Evolutionary conservation across 2,113 vertebrate genomes (phyloP).

Genomic region (Orthonyx spaldingii): DNA sequence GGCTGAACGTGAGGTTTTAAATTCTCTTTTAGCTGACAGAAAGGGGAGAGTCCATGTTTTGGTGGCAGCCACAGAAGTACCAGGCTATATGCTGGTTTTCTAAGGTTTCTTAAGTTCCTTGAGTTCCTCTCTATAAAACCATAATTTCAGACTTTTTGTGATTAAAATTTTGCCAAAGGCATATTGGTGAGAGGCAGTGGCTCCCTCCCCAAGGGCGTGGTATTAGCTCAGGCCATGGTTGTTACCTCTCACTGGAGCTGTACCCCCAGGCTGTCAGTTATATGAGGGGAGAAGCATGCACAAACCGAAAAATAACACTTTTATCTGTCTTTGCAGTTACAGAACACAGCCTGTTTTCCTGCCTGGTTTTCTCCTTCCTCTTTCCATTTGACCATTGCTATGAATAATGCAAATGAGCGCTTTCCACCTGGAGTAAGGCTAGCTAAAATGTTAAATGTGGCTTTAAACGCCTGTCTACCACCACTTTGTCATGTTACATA

Average conservation of each 20-base stretch:
- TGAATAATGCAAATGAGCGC: conserved; percentile 12
- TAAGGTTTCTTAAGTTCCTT: not conserved
- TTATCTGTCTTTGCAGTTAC: not conserved
- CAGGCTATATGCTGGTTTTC: not conserved
- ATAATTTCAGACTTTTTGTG: not conserved
- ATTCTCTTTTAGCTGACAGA: not conserved
- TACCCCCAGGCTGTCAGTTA: not conserved
- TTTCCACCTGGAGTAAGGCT: conserved; percentile 24
- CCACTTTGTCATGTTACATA: not conserved
- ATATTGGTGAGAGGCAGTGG: not conserved
- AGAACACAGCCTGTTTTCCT: not conserved
- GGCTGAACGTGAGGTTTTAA: not conserved
- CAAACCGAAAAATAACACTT: not conserved
- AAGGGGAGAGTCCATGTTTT: not conserved
- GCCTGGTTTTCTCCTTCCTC: not conserved
- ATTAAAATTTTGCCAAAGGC: not conserved
- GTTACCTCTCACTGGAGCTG: not conserved
- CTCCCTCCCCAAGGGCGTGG: not conserved
- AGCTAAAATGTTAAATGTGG: conserved; percentile 45
- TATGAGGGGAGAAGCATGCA: not conserved
- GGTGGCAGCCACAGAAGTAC: not conserved
- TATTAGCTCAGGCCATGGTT: not conserved
- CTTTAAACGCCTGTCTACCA: conserved; percentile 13
- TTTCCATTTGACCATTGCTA: not conserved
- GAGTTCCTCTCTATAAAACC: not conserved